Evolutionary conservation across 2,113 vertebrate genomes (phyloP).

Genomic region (Rhinoptilus africanus): DNA sequence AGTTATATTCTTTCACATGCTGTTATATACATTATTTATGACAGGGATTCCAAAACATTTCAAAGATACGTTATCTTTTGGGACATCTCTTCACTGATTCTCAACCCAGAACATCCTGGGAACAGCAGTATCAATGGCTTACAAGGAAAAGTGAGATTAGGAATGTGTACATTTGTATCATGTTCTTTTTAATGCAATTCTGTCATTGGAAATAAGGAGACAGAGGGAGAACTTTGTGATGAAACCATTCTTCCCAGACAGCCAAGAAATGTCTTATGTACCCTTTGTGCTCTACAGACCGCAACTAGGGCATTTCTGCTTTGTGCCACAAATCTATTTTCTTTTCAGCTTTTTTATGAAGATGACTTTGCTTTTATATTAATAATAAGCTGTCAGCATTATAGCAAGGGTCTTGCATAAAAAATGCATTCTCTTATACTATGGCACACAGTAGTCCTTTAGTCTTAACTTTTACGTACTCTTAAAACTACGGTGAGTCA

Average conservation of each 20-base stretch:
- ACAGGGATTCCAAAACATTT: slow-evolving; percentile 10
- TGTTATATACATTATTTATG: slow-evolving; percentile 12
- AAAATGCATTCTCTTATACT: neutral
- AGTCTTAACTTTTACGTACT: neutral
- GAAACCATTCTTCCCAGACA: neutral
- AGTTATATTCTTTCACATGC: neutral
- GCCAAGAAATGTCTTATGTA: neutral
- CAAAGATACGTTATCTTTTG: slow-evolving; percentile 8
- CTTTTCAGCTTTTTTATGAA: slow-evolving; percentile 26
- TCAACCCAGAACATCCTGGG: neutral
- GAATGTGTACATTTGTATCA: neutral
- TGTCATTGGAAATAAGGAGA: neutral
- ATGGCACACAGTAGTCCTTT: neutral
- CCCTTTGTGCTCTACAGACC: slow-evolving; percentile 37
- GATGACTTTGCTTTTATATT: slow-evolving; percentile 20
- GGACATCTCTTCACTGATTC: neutral
- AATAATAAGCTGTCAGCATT: neutral
- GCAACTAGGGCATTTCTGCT: neutral
- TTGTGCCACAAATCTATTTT: slow-evolving; percentile 5
- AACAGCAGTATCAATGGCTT: neutral
- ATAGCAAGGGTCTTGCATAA: neutral
- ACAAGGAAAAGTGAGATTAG: slow-evolving; percentile 5
- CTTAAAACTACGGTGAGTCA: neutral
- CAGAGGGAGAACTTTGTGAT: neutral
- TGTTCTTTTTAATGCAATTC: slow-evolving; percentile 8